These are phyloP conservation scores for Prolemur simus DNA, from an alignment of 2,113 vertebrate species.

Conservation along the genomic window DNA sequence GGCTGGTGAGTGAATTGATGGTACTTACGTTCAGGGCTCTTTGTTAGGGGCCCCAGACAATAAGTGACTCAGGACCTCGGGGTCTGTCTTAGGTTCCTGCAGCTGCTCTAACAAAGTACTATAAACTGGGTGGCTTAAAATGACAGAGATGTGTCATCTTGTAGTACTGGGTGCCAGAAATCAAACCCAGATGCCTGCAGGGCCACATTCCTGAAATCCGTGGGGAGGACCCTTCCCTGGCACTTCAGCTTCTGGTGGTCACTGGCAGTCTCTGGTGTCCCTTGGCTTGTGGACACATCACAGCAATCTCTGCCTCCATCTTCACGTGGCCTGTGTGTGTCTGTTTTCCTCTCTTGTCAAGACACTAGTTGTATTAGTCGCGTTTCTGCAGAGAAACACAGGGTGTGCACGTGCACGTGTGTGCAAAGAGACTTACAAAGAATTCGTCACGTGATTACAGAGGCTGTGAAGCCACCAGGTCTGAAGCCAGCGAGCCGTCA, in stretches of 20 bases:
- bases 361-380: too few species aligned
- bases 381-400: background rate
- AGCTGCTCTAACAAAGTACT: background rate
- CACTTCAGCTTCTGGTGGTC: background rate
- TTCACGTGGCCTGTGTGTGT: too few species aligned
- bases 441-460: rapidly evolving
- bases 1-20: background rate
- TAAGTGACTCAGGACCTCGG: background rate
- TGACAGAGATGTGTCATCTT: rapidly evolving
- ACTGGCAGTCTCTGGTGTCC: background rate
- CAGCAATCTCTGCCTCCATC: background rate
- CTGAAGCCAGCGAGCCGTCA: background rate
- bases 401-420: background rate
- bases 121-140: background rate
- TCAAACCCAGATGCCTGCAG: background rate
- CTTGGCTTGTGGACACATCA: rapidly evolving
- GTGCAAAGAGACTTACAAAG: background rate
- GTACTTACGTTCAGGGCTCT: too few species aligned
- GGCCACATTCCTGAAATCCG: rapidly evolving
- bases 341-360: background rate
- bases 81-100: rapidly evolving
- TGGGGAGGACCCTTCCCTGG: too few species aligned
- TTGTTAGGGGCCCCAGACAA: background rate
- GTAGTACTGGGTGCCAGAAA: rapidly evolving
- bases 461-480: background rate